Conservation (phyloP, 2,888 invertebrate genomes). For the Coremacera marginata region DNA sequence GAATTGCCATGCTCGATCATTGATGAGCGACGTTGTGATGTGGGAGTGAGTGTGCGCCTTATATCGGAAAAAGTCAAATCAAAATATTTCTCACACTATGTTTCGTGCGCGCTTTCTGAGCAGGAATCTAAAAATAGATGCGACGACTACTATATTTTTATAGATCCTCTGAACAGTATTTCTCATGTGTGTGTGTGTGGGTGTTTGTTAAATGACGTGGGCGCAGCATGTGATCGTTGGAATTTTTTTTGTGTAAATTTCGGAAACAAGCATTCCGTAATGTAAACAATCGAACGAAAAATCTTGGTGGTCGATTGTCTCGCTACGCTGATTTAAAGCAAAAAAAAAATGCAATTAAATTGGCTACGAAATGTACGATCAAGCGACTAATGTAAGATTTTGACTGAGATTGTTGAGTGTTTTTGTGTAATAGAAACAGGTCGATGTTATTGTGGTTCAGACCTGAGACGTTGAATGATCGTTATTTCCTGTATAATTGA, state of each 20-base stretch:
- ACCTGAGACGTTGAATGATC: no score
- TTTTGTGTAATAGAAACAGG: no score
- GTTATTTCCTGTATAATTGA: no score
- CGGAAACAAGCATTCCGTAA: slow-evolving; percentile 9
- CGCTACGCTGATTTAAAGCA: no score
- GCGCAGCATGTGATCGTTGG: slow-evolving; percentile 31
- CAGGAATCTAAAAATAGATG: slow-evolving; percentile 40
- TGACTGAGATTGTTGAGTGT: no score
- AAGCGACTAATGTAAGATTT: no score
- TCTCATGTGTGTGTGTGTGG: not conserved
- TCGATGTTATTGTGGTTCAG: no score
- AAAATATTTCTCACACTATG: slow-evolving; percentile 16
- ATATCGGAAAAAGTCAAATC: not conserved
- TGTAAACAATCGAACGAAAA: slow-evolving; percentile 13
- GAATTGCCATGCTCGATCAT: not conserved
- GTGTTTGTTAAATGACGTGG: not conserved
- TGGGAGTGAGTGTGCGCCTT: slow-evolving; percentile 15
- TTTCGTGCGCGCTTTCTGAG: slow-evolving; percentile 32
- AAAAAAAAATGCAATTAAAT: no score
- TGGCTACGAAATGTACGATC: no score
- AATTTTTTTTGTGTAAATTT: not conserved
- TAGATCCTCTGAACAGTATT: not conserved
- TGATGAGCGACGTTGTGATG: not conserved
- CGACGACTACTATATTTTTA: slow-evolving; percentile 30
- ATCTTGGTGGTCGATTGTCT: no score